Evolutionary conservation across 2,888 invertebrate species (phyloP), one percentile per base, ranked within the genome.

Genomic region (Odontomyia ornata): DNA sequence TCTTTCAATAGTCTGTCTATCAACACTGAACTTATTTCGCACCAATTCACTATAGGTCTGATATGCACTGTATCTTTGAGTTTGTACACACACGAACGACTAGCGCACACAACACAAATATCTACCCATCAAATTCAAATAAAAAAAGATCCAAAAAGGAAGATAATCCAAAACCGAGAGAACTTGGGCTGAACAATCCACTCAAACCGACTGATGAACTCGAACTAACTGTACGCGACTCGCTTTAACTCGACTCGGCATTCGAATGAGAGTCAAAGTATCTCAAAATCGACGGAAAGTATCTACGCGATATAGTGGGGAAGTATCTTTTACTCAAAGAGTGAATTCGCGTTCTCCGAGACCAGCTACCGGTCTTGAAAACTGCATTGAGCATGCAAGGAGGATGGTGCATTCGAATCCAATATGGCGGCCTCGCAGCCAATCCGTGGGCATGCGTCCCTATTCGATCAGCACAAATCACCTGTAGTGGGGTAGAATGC

Each of bases 401-500:
- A 28, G 64, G 25, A 46, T 43, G 75, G 15, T 25, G 27, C 43
- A 46, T 47, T 60, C 13, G 21, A 25, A 46, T 85, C 83, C 86
- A 85, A 86, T 84, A 86, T 86, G 86, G 86, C 86, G 86, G 76
- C 72, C 65, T 36, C 15, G 11, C 21, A 81, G 79, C 87, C 86
- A 86, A 86, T 86, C 85, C 84, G 79, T 84, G 84, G 83, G 83
- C 86, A 86, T 86, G 86, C 86, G 86, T 86, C 57, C 25, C 64
- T 73, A 72, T 76, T 79, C 77, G 13, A 47, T 52, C 9, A 0
- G 21, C 1, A 25, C 30, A 28, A 67, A 57, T 23, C 62, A 25
- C 75, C 4, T 36, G 23, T 15, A 23, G 73, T 73, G 73, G 73
- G 73, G 36, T 21, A 57, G 21, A 13, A 23, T 43, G 23, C 21